These are phyloP conservation scores for Biston stratarius DNA, from an alignment of 2,888 invertebrate species.

Conservation along the genomic window DNA sequence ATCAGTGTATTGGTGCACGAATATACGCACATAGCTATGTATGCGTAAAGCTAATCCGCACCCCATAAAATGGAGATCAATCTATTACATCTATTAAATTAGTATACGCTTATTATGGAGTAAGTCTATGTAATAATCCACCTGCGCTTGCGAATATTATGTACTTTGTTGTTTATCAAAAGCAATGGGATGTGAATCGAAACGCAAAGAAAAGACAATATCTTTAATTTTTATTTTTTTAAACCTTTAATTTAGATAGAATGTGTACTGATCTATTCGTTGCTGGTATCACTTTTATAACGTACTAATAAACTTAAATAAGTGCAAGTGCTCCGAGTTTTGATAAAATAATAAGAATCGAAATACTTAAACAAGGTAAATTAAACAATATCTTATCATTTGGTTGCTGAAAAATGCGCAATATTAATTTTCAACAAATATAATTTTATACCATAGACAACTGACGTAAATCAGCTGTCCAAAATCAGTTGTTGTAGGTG, in stretches of 20 bases:
- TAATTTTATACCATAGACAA: constrained; percentile 73
- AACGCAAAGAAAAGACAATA: constrained; percentile 11
- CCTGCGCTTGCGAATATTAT: too few relatives aligned
- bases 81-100: too few relatives aligned
- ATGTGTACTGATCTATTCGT: constrained; percentile 1
- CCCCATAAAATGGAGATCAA: too few relatives aligned
- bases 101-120: too few relatives aligned
- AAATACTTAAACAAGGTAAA: neutral
- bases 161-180: neutral
- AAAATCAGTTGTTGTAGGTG: constrained; percentile 80
- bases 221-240: neutral
- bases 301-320: neutral
- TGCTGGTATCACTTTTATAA: neutral
- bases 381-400: neutral
- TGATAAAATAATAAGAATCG: neutral
- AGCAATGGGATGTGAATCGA: neutral
- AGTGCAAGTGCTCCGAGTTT: neutral
- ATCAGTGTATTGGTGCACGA: too few relatives aligned
- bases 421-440: constrained; percentile 1
- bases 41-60: too few relatives aligned
- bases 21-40: too few relatives aligned
- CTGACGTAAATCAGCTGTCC: constrained; percentile 86
- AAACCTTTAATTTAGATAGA: neutral
- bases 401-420: neutral
- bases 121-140: too few relatives aligned